A percentile compares a stretch with the other conserved stretches of the same genome.
phyloP scores from a whole-genome alignment of 2,888 invertebrate genomes.

The Belgica antarctica region DNA sequence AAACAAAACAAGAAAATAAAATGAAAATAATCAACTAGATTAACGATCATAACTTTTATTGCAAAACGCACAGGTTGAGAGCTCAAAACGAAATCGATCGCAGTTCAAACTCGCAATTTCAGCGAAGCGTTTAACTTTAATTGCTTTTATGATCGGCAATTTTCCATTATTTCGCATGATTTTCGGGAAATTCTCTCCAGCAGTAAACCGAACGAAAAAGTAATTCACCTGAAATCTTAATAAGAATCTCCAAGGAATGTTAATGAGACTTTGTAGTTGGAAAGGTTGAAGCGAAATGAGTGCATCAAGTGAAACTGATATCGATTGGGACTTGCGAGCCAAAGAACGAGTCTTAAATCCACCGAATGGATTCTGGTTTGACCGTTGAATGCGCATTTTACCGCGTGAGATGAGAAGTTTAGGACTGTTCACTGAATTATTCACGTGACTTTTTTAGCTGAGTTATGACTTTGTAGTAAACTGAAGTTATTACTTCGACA shows the following conservation, averaged over 20 bases:
- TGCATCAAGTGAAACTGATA: neutral
- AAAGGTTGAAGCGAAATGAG: neutral
- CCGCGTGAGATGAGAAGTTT: too few relatives aligned
- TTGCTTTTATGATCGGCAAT: conserved; percentile 3
- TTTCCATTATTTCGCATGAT: neutral
- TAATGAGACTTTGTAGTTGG: neutral
- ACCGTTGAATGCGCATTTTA: neutral
- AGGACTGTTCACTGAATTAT: too few relatives aligned
- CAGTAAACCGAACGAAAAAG: neutral
- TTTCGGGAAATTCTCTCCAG: neutral
- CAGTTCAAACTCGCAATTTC: neutral
- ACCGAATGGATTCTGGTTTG: neutral
- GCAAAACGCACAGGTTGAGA: neutral
- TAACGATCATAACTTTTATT: conserved; percentile 20
- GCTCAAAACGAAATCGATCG: neutral
- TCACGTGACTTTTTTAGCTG: too few relatives aligned
- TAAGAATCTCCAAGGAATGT: conserved; percentile 8
- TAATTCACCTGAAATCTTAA: conserved; percentile 2
- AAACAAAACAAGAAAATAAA: neutral
- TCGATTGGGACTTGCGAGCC: too few relatives aligned
- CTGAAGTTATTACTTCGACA: too few relatives aligned
- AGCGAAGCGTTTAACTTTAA: neutral
- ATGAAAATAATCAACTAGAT: conserved; percentile 17
- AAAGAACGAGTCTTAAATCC: too few relatives aligned
- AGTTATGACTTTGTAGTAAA: too few relatives aligned